Evolutionary conservation across 2,797 vertebrate genomes (phyloP).

Genomic region (Tangara arthus): DNA sequence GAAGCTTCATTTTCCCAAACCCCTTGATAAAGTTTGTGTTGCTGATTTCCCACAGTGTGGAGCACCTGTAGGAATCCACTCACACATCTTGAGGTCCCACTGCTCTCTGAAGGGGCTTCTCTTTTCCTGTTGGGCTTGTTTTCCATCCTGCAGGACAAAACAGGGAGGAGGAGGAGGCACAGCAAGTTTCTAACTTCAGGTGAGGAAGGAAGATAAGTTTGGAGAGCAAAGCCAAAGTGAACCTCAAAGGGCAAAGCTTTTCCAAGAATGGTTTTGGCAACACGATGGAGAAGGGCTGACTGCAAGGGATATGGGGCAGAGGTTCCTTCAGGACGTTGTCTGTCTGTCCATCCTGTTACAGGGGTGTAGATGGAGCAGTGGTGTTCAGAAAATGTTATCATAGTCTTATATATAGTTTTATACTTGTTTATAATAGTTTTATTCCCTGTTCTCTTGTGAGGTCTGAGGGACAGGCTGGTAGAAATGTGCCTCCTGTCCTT

Average conservation of each 20-base stretch:
- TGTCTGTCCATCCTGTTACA: rapidly evolving
- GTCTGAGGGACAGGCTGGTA: neutral
- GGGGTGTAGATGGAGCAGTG: neutral
- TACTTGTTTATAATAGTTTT: neutral
- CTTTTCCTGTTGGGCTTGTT: neutral
- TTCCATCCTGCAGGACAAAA: neutral
- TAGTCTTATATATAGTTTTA: neutral
- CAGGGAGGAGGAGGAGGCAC: neutral
- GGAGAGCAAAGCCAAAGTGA: neutral
- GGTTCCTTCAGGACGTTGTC: neutral
- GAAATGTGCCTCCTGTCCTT: neutral
- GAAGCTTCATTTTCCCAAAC: neutral
- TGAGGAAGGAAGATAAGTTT: neutral
- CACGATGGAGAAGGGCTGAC: rapidly evolving
- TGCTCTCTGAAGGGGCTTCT: neutral
- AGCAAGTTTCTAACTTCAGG: neutral
- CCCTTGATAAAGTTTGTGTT: neutral
- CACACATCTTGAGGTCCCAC: neutral
- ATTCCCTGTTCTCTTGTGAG: neutral
- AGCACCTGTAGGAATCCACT: neutral
- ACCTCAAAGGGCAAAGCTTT: neutral
- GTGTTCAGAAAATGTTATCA: neutral
- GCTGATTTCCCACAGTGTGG: neutral
- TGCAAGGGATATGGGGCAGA: rapidly evolving
- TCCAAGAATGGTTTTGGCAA: rapidly evolving